Base-by-base conservation (phyloP, 2,113 vertebrate genomes). In the Brachyhypopomus occidentalis region DNA sequence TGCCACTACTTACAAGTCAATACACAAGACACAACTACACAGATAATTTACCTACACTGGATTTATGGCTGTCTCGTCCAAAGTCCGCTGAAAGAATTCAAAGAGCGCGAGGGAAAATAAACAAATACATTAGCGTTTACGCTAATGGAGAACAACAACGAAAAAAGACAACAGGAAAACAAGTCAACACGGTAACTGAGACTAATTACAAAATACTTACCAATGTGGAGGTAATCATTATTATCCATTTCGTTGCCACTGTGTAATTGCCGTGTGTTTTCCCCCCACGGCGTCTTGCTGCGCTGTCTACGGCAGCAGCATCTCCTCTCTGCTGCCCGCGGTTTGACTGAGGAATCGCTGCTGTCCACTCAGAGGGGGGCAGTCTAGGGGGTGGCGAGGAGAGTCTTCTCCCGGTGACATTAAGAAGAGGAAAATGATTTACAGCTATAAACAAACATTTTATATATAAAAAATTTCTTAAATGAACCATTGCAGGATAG, bases 181-280 rank as follows among this genome's bases (percentile, higher is more conserved):
- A 34, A 34, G 63, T 66, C 63, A 66, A 23, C 5, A 1, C 4
- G 16, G 23, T 16, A 8, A 30, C 25, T 20, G 69, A 34, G 48
- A 56, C 41, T 25, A 36, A n/a, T 1, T 38, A 59, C 48, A 5
- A 75, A 73, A 82, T 84, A 93, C 93, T 94, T 89, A 94, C 94
- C 92, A 55, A 94, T 90, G 85, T 92, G 92, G 83, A 92, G 86
- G 90, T 92, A 94, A 88, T 94, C 92, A 90, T 88, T 89, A 58
- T 89, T 91, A 91, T 94, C 94, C 93, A 94, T 94, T 85, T 74
- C 89, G 88, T 82, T 14, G 45, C 45, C 12, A 52, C 9, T 14
- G 14, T 52, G 45, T 52, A 14, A 52, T 14, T 52, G 9, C 45
- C 45, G 45, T 52, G 45, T 11, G 45, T 52, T 52, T 52, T 52